Conservation (phyloP, 2,797 vertebrate genomes). For the Phoxinus dragarum region DNA sequence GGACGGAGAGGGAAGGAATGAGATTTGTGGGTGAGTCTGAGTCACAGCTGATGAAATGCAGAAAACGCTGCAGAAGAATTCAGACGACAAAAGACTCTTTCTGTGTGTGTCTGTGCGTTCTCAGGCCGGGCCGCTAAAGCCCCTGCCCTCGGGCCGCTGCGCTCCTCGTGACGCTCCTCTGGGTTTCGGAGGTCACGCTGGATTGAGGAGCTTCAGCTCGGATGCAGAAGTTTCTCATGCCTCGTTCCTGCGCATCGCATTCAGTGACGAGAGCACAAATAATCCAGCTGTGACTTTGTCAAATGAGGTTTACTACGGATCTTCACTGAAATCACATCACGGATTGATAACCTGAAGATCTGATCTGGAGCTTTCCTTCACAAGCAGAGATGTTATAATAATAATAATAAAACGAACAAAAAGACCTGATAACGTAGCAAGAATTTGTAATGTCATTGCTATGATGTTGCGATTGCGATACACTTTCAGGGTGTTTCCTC, state of each 20-base stretch:
- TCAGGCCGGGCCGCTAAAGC: slow-evolving; percentile 27
- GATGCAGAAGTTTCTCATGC: slow-evolving; percentile 23
- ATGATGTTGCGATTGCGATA: neutral
- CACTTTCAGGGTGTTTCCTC: neutral
- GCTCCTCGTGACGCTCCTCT: slow-evolving; percentile 47
- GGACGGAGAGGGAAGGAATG: slow-evolving; percentile 6
- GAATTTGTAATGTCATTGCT: neutral
- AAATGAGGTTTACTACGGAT: neutral
- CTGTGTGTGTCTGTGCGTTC: slow-evolving; percentile 25
- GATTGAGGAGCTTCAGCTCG: slow-evolving; percentile 14
- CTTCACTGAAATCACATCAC: neutral
- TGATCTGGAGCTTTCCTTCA: neutral
- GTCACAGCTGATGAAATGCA: slow-evolving; percentile 79
- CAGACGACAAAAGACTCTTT: slow-evolving; percentile 70
- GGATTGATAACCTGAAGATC: neutral
- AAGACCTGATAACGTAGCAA: neutral
- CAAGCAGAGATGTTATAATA: neutral
- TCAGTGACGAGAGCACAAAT: neutral
- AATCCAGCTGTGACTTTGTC: neutral
- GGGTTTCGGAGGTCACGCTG: slow-evolving; percentile 45
- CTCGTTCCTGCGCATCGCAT: neutral
- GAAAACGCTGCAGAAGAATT: slow-evolving; percentile 81
- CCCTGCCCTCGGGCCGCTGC: slow-evolving; percentile 48
- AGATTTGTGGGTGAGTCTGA: slow-evolving; percentile 73
- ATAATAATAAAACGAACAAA: neutral